Evolutionary conservation across 2,888 invertebrate genomes (phyloP).

Genomic region (Graphium colonna): DNA sequence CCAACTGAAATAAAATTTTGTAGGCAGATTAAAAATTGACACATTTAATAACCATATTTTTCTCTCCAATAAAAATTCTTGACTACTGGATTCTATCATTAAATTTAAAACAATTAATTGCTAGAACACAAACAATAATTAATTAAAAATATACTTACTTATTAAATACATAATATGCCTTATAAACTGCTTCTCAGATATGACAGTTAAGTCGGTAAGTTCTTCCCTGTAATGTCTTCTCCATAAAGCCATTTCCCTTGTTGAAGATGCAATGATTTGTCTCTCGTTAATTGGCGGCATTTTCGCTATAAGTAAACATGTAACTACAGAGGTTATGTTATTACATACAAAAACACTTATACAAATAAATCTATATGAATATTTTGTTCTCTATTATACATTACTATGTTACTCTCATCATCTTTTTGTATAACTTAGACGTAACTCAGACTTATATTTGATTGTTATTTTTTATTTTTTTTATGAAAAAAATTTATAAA

Average conservation of each 20-base stretch:
- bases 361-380: too few relatives aligned
- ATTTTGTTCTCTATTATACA: too few relatives aligned
- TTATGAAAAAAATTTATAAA: background rate
- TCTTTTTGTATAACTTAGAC: too few relatives aligned
- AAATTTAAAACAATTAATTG: too few relatives aligned
- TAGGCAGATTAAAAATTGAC: too few relatives aligned
- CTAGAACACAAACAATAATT: too few relatives aligned
- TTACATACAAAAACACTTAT: too few relatives aligned
- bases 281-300: slow-evolving; percentile 57
- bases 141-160: slow-evolving; percentile 61
- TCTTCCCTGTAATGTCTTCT: slow-evolving; percentile 43
- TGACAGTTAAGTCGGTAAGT: slow-evolving; percentile 45
- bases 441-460: background rate
- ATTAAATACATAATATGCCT: slow-evolving; percentile 71
- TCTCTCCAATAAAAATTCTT: too few relatives aligned
- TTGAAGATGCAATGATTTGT: slow-evolving; percentile 59
- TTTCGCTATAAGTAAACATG: slow-evolving; percentile 58
- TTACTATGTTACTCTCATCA: too few relatives aligned
- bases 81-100: too few relatives aligned
- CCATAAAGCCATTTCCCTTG: slow-evolving; percentile 62
- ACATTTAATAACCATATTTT: too few relatives aligned
- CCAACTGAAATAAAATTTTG: slow-evolving; percentile 68
- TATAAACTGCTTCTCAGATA: slow-evolving; percentile 67
- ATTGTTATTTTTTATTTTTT: background rate
- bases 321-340: background rate